phyloP scores from a whole-genome alignment of 2,797 vertebrate species.

The Cuniculus paca region DNA sequence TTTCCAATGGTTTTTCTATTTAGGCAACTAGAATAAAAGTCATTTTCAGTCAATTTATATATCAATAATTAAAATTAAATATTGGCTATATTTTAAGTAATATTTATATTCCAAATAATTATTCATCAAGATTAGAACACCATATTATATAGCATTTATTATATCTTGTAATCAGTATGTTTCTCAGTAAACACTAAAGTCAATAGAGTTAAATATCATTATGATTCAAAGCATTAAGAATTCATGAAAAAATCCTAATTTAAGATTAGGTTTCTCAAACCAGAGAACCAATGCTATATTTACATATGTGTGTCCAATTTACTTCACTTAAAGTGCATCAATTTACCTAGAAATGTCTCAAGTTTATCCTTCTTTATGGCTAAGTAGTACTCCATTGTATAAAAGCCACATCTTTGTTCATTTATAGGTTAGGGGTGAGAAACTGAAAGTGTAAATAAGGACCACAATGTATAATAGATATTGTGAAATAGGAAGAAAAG shows the following conservation, averaged over 20 bases:
- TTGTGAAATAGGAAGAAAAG: too few species aligned
- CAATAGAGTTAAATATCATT: background rate
- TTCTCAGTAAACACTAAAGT: constrained; percentile 3
- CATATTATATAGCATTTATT: background rate
- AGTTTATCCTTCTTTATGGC: too few species aligned
- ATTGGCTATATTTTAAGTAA: background rate
- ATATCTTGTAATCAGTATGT: constrained; percentile 13
- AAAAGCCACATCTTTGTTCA: too few species aligned
- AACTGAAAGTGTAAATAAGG: too few species aligned
- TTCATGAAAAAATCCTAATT: background rate
- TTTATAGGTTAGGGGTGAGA: too few species aligned
- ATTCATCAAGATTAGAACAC: background rate
- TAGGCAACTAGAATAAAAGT: background rate
- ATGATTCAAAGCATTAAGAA: background rate
- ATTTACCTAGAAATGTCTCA: too few species aligned
- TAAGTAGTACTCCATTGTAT: too few species aligned
- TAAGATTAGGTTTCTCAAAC: background rate
- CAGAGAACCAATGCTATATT: too few species aligned
- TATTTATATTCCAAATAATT: background rate
- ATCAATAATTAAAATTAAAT: background rate
- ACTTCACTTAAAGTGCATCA: too few species aligned
- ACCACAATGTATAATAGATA: too few species aligned
- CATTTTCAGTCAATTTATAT: background rate
- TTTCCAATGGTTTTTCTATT: background rate
- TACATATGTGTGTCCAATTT: too few species aligned